phyloP scores from a whole-genome alignment of 2,113 vertebrate genomes.

The Tyto alba region DNA sequence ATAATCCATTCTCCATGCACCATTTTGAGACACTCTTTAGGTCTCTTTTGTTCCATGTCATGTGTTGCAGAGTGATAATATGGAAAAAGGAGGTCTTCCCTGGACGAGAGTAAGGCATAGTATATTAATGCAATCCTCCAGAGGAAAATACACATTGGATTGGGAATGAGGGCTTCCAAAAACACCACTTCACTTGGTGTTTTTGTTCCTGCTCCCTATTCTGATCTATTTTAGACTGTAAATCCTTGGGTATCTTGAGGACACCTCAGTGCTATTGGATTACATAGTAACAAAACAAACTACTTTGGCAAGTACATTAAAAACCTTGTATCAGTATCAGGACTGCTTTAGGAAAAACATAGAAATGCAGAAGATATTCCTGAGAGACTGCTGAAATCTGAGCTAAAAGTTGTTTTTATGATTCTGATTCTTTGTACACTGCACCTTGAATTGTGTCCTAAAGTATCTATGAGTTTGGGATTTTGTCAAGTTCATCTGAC shows the following conservation, averaged over 20 bases:
- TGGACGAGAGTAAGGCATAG: neutral
- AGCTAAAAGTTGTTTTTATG: neutral
- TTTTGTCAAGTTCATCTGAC: neutral
- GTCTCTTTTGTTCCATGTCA: neutral
- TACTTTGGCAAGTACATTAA: neutral
- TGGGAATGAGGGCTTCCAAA: neutral
- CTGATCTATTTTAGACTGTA: neutral
- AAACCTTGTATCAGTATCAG: neutral
- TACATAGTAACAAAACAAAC: neutral
- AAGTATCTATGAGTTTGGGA: fast-evolving
- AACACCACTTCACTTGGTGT: neutral
- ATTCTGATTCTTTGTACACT: neutral
- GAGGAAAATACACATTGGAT: neutral
- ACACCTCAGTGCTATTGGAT: neutral
- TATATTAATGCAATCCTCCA: neutral
- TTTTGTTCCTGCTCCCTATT: neutral
- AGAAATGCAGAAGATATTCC: neutral
- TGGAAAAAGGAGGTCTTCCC: neutral
- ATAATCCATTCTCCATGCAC: neutral
- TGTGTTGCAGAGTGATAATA: neutral
- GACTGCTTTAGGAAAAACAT: neutral
- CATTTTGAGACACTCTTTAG: fast-evolving
- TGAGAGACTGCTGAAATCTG: neutral
- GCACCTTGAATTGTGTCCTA: neutral
- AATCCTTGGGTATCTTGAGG: neutral